Conservation (phyloP, 1,140 invertebrate species). For the Maniola jurtina region DNA sequence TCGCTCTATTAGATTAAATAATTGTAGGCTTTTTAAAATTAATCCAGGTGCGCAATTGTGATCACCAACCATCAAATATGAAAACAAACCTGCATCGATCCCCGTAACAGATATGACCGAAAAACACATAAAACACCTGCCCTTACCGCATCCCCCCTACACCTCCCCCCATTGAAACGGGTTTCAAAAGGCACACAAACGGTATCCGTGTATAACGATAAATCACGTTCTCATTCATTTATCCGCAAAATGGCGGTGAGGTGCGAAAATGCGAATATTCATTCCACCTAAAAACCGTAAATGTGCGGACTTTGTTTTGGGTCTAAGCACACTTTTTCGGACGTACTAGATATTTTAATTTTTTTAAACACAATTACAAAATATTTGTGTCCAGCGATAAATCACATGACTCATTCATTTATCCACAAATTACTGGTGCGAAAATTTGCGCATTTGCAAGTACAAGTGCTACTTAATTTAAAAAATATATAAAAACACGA, state of each 20-base stretch:
- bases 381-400: constrained; percentile 29
- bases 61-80: not conserved
- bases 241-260: constrained; percentile 25
- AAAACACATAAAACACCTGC: constrained; percentile 11
- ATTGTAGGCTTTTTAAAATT: too few species aligned
- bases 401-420: constrained; percentile 30
- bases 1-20: too few species aligned
- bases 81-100: constrained; percentile 1
- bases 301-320: constrained; percentile 19
- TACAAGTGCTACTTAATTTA: too few species aligned
- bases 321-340: constrained; percentile 8
- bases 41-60: too few species aligned
- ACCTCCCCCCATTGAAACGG: constrained; percentile 8
- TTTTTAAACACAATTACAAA: too few species aligned
- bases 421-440: constrained; percentile 26
- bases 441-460: constrained; percentile 20
- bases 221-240: constrained; percentile 30
- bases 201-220: constrained; percentile 29
- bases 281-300: constrained; percentile 4
- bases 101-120: constrained; percentile 9
- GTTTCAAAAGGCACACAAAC: constrained; percentile 28
- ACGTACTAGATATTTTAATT: too few species aligned
- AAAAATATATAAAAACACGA: too few species aligned
- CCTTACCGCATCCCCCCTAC: not conserved
- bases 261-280: constrained; percentile 25